phyloP scores from a whole-genome alignment of 1,140 invertebrate species.

The Ostrea edulis region DNA sequence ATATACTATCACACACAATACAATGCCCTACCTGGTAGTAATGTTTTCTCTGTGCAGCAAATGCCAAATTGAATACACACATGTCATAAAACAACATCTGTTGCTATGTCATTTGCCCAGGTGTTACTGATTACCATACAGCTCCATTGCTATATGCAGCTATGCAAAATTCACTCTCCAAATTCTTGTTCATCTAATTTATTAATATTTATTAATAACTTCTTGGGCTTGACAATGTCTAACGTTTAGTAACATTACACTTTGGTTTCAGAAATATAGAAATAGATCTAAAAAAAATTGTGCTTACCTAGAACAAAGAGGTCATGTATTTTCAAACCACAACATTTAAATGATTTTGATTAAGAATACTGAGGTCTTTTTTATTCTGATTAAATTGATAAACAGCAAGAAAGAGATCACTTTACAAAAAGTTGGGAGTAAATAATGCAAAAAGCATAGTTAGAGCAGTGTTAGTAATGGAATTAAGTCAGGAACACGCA shows the following conservation, averaged over 20 bases:
- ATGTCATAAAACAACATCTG: neutral
- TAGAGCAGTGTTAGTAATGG: neutral
- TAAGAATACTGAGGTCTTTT: neutral
- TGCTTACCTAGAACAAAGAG: no score
- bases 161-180: neutral
- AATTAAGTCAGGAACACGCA: neutral
- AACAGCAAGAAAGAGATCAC: neutral
- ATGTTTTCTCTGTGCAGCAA: neutral
- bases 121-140: neutral
- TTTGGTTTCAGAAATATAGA: neutral
- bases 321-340: neutral
- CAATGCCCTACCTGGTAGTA: neutral
- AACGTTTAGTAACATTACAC: neutral
- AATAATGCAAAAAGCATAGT: neutral
- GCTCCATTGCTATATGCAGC: neutral
- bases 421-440: neutral
- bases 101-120: neutral
- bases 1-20: neutral
- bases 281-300: no score
- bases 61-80: neutral
- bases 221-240: neutral
- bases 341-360: neutral
- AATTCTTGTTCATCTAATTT: neutral
- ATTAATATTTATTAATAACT: no score
- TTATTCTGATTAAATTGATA: slow-evolving; percentile 1